These are phyloP conservation scores for Prunella fulvescens DNA, from an alignment of 2,113 vertebrate species.

Conservation along the genomic window DNA sequence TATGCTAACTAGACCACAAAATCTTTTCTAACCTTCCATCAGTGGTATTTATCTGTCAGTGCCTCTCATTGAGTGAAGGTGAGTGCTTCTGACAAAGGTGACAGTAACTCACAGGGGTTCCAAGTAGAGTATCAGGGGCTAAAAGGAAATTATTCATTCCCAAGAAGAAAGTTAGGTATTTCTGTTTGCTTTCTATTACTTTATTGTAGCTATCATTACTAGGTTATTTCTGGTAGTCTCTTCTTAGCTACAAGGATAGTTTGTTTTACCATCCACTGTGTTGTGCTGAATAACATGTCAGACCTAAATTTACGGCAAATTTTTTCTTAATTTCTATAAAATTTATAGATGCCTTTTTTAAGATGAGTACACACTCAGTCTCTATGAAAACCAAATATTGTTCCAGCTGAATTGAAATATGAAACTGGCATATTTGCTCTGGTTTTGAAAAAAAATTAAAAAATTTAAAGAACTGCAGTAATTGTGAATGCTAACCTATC, in stretches of 20 bases:
- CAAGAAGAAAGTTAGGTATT: neutral
- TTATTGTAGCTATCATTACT: neutral
- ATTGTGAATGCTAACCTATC: neutral
- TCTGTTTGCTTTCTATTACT: neutral
- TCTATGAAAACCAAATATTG: neutral
- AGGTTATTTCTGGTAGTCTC: neutral
- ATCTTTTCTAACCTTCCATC: neutral
- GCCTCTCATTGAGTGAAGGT: neutral
- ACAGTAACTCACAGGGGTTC: neutral
- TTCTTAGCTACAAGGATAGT: neutral
- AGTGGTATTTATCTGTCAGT: neutral
- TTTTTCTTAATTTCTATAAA: neutral
- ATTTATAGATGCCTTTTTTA: neutral
- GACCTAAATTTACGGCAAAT: neutral
- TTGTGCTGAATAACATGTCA: neutral
- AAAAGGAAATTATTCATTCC: neutral
- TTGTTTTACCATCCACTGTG: neutral
- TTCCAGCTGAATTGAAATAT: neutral
- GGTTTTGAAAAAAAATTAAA: neutral
- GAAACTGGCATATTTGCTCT: neutral
- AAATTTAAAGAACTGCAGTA: neutral
- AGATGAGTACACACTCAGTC: neutral
- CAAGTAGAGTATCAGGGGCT: neutral
- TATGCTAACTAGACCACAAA: neutral
- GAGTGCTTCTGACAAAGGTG: neutral